These are phyloP conservation scores for Paracentrotus lividus DNA, from an alignment of 53 echinoderm and acorn worm species.

Conservation along the genomic window DNA sequence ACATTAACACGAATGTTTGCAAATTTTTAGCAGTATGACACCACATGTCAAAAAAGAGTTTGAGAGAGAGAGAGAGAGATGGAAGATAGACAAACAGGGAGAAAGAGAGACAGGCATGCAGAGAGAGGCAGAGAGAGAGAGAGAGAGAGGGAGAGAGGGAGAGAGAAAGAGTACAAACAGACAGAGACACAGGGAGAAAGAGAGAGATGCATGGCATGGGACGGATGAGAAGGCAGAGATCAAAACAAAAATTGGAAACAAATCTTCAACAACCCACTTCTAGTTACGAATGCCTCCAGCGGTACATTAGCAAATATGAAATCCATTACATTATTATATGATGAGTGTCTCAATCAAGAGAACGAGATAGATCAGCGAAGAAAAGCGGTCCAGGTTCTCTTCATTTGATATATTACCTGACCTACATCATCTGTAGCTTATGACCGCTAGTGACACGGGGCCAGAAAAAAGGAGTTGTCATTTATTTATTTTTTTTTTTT, in stretches of 20 bases:
- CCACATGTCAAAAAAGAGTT: too few species aligned
- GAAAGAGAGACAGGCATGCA: neutral
- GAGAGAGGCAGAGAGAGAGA: neutral
- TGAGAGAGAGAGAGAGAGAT: neutral
- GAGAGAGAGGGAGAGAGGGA: neutral
- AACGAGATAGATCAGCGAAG: neutral
- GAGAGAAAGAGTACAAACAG: neutral
- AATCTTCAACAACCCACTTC: neutral
- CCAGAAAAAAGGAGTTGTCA: too few species aligned
- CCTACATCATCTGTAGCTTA: neutral
- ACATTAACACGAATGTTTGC: neutral
- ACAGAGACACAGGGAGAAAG: neutral
- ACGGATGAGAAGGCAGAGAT: neutral
- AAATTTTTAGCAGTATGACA: too few species aligned
- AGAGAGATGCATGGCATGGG: neutral
- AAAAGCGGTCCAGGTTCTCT: neutral
- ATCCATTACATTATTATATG: constrained; percentile 5
- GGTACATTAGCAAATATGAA: constrained; percentile 22
- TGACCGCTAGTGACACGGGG: neutral
- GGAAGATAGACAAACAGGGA: neutral
- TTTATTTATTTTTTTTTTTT: too few species aligned
- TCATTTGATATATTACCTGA: neutral
- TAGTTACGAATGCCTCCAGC: neutral
- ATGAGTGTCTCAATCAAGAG: neutral
- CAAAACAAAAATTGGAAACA: neutral